Conservation (phyloP, 2,113 vertebrate genomes). For the Gila orcuttii region DNA sequence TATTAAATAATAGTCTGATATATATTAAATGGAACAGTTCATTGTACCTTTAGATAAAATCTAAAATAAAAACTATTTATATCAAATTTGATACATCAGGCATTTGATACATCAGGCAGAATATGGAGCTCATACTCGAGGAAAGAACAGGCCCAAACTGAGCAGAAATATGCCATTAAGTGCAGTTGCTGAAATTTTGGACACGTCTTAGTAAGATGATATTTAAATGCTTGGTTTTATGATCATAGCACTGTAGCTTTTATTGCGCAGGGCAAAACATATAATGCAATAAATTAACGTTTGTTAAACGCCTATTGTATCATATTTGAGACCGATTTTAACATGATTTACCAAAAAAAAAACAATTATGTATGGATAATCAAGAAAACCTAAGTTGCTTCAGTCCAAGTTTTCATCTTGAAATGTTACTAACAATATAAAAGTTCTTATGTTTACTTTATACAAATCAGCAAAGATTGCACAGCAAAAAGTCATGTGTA, state of each 20-base stretch:
- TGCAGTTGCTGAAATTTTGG: not conserved
- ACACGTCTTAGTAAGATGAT: not conserved
- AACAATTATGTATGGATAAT: not conserved
- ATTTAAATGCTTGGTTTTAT: not conserved
- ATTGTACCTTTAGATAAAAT: not conserved
- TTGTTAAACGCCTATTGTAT: not conserved
- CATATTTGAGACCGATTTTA: not conserved
- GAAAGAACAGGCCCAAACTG: not conserved
- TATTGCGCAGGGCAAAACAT: not conserved
- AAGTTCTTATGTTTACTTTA: not conserved
- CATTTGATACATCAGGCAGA: not conserved
- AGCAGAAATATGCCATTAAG: not conserved
- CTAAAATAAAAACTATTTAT: not conserved
- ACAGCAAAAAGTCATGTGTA: not conserved
- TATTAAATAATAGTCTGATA: not conserved
- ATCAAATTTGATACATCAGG: not conserved
- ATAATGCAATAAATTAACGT: not conserved
- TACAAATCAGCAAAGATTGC: not conserved
- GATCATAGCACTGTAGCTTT: not conserved
- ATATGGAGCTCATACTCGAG: too few relatives aligned
- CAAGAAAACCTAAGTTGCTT: too few relatives aligned
- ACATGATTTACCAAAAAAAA: not conserved
- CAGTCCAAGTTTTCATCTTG: not conserved
- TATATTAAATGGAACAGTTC: not conserved
- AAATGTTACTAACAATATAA: not conserved